These are phyloP conservation scores for Apocrypta bakeri DNA, from an alignment of 1,140 invertebrate species.

Conservation along the genomic window DNA sequence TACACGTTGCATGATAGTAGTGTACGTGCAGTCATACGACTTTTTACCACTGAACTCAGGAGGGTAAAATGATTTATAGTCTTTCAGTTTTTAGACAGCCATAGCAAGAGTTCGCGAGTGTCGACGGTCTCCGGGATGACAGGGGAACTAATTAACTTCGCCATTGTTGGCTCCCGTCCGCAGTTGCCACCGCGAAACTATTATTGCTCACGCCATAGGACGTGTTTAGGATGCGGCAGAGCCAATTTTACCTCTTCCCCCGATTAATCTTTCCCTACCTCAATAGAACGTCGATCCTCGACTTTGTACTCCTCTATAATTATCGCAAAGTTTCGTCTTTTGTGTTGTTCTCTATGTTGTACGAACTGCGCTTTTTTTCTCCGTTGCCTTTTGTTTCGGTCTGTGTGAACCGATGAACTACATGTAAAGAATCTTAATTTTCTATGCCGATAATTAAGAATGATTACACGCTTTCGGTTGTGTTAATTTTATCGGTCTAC, in stretches of 20 bases:
- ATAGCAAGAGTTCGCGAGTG: constrained; percentile 43
- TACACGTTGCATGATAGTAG: neutral
- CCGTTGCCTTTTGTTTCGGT: constrained; percentile 5
- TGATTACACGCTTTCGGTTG: neutral
- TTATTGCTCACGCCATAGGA: constrained; percentile 65
- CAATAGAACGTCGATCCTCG: neutral
- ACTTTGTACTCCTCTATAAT: neutral
- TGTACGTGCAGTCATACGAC: constrained; percentile 39
- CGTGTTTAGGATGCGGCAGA: constrained; percentile 54
- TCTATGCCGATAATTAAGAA: constrained; percentile 10
- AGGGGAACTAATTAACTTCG: constrained; percentile 69
- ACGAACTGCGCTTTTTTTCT: neutral
- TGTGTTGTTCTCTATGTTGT: neutral
- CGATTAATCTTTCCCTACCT: neutral
- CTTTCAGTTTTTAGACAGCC: constrained; percentile 62
- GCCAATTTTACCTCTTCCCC: neutral
- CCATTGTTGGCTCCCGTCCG: constrained; percentile 62
- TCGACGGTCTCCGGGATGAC: constrained; percentile 58
- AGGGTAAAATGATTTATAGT: constrained; percentile 67
- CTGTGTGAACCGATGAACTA: neutral
- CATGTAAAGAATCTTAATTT: constrained; percentile 1
- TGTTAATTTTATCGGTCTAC: neutral
- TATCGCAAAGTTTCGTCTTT: constrained; percentile 25
- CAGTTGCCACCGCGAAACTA: constrained; percentile 62
- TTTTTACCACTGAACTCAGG: constrained; percentile 33